Evolutionary conservation across 2,113 vertebrate genomes (phyloP).

Genomic region (Varanus salvator): DNA sequence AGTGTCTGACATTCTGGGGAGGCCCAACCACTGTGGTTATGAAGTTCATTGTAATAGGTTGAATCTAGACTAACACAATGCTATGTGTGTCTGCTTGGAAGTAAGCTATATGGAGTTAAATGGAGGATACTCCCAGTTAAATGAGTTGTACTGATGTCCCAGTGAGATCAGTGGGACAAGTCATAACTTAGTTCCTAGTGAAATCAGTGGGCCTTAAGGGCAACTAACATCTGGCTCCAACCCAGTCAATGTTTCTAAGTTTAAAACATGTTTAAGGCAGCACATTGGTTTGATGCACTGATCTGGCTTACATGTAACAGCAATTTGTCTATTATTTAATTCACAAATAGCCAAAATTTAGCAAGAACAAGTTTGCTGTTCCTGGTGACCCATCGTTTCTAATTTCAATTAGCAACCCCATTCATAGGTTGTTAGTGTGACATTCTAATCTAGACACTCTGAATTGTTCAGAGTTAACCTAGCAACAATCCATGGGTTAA

Average conservation of each 20-base stretch:
- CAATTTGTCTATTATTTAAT: no score
- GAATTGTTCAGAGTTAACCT: no score
- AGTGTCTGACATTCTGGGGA: background rate
- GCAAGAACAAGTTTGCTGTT: no score
- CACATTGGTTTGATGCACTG: background rate
- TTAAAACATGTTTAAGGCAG: background rate
- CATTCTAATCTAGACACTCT: no score
- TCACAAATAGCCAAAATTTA: no score
- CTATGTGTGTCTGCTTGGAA: background rate
- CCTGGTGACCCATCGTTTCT: no score
- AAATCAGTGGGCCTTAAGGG: background rate
- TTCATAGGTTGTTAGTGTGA: no score
- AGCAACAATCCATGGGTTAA: no score
- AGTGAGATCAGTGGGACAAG: no score
- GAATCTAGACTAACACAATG: background rate
- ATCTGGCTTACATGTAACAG: no score
- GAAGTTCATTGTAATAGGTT: background rate
- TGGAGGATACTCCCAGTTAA: no score
- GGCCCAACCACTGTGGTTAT: background rate
- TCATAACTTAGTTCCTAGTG: background rate
- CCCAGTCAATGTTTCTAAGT: background rate
- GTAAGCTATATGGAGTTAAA: background rate
- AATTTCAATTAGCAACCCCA: no score
- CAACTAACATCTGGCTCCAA: background rate
- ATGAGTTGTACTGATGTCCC: background rate